A percentile compares a stretch with the other conserved stretches of the same genome.
phyloP scores from a whole-genome alignment of 2,888 invertebrate species.

The Rhamphomyia laevipes region DNA sequence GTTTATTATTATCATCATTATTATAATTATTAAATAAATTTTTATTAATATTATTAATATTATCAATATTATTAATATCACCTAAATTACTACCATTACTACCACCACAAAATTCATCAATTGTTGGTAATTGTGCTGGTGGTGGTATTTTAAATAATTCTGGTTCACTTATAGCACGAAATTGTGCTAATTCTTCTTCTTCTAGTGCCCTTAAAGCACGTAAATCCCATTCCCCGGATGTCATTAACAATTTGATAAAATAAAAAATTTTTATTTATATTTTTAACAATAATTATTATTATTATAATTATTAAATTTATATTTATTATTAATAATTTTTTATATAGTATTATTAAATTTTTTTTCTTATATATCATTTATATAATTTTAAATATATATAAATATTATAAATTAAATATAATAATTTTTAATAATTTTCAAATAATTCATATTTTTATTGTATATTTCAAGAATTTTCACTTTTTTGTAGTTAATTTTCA shows the following conservation, averaged over 20 bases:
- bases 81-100: slow-evolving; percentile 16
- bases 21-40: neutral
- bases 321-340: neutral
- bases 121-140: slow-evolving; percentile 25
- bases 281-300: neutral
- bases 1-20: too few species aligned
- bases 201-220: slow-evolving; percentile 37
- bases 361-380: neutral
- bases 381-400: too few species aligned
- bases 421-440: too few species aligned
- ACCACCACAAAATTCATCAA: slow-evolving; percentile 30
- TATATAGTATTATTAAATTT: too few species aligned
- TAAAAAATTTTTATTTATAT: neutral
- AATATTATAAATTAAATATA: too few species aligned
- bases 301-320: neutral
- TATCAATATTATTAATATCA: slow-evolving; percentile 7
- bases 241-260: slow-evolving; percentile 24
- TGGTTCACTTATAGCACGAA: slow-evolving; percentile 31
- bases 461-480: too few species aligned
- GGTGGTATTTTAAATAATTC: slow-evolving; percentile 26
- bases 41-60: neutral
- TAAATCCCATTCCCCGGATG: slow-evolving; percentile 38
- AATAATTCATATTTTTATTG: too few species aligned
- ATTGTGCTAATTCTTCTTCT: slow-evolving; percentile 35
- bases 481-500: too few species aligned